phyloP scores from a whole-genome alignment of 1,140 invertebrate genomes.

The Bombyx mandarina region DNA sequence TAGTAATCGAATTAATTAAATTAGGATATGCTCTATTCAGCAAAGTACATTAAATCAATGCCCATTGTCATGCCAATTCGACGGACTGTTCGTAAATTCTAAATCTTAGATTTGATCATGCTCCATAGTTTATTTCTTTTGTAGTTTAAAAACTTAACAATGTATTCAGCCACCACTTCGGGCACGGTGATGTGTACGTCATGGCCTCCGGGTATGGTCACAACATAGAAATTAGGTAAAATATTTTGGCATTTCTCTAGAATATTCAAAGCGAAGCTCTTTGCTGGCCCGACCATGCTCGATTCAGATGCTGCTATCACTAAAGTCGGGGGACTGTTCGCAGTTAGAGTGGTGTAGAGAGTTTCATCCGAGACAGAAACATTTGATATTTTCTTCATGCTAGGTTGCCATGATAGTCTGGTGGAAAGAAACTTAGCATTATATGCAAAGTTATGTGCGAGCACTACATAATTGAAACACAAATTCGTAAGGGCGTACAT shows the following conservation, averaged over 20 bases:
- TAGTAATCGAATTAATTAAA: too few relatives aligned
- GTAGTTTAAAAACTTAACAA: constrained; percentile 9
- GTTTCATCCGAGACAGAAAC: constrained; percentile 20
- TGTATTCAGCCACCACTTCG: constrained; percentile 4
- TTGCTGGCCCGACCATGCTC: constrained; percentile 1
- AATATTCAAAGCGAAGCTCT: constrained; percentile 10
- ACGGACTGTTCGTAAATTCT: too few relatives aligned
- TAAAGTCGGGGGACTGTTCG: constrained; percentile 17
- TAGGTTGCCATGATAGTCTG: constrained; percentile 33
- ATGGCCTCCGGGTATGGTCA: constrained; percentile 19
- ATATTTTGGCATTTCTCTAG: constrained; percentile 13
- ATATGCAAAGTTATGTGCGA: neutral
- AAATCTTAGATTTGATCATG: too few relatives aligned
- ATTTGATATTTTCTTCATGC: constrained; percentile 20
- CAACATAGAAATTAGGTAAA: constrained; percentile 11
- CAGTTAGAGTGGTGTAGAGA: constrained; percentile 10
- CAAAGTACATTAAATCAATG: too few relatives aligned
- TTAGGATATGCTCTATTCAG: too few relatives aligned
- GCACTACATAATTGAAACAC: neutral
- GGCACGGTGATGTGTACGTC: constrained; percentile 30
- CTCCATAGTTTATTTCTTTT: neutral
- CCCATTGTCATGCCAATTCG: too few relatives aligned
- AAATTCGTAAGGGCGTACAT: neutral
- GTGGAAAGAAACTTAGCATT: constrained; percentile 3
- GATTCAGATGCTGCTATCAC: constrained; percentile 14